These are phyloP conservation scores for Drosophila percnosoma DNA, from an alignment of 2,888 invertebrate genomes.

Conservation along the genomic window DNA sequence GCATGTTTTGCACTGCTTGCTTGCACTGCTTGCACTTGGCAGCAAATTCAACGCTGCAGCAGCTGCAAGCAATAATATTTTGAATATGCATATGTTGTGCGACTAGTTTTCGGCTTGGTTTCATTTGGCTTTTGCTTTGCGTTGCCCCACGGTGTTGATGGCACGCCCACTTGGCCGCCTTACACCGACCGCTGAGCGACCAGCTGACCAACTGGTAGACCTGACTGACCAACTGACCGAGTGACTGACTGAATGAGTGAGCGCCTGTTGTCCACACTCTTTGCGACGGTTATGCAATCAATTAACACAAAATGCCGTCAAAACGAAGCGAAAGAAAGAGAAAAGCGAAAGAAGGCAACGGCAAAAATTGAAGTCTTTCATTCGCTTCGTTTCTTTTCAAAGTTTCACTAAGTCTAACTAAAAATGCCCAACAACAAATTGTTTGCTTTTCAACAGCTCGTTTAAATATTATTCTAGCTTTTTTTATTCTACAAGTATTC, in stretches of 20 bases:
- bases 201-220: slow-evolving; percentile 1
- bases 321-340: slow-evolving; percentile 35
- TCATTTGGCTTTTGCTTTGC: slow-evolving; percentile 13
- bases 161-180: slow-evolving; percentile 34
- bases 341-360: slow-evolving; percentile 28
- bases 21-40: slow-evolving; percentile 2
- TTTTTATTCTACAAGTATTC: slow-evolving; percentile 1
- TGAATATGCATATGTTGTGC: slow-evolving; percentile 66
- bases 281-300: slow-evolving; percentile 71
- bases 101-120: slow-evolving; percentile 59
- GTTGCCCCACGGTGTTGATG: slow-evolving; percentile 41
- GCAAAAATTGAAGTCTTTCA: slow-evolving; percentile 13
- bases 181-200: slow-evolving; percentile 13
- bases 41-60: slow-evolving; percentile 25
- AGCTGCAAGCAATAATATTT: slow-evolving; percentile 32
- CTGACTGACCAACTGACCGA: slow-evolving; percentile 4
- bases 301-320: slow-evolving; percentile 70
- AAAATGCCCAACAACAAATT: not conserved
- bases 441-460: not conserved
- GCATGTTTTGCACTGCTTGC: slow-evolving; percentile 2
- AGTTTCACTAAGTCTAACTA: slow-evolving; percentile 53
- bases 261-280: slow-evolving; percentile 47
- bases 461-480: slow-evolving; percentile 7
- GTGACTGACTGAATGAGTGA: slow-evolving; percentile 27
- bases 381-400: slow-evolving; percentile 34